A percentile compares a stretch with the other conserved stretches of the same genome.
Conservation (phyloP, 1,140 invertebrate species). For the Amyelois transitella region DNA sequence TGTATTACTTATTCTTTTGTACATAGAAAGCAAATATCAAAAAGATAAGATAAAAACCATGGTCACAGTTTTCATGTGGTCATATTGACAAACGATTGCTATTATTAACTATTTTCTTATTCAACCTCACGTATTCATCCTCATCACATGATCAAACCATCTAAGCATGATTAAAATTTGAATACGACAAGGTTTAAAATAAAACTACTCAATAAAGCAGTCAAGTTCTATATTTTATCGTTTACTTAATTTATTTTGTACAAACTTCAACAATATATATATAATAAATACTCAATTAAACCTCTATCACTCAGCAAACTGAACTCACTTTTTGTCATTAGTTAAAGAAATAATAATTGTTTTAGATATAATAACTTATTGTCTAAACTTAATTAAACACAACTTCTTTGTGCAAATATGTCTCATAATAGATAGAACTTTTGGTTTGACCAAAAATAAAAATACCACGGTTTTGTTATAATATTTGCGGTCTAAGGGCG, state of each 20-base stretch:
- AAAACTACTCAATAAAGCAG: conserved; percentile 67
- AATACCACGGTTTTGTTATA: conserved; percentile 3
- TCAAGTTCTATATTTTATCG: conserved; percentile 77
- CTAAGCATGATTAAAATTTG: no score
- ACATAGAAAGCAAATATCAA: no score
- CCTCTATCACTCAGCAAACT: conserved; percentile 75
- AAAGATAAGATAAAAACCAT: no score
- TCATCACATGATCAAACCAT: no score
- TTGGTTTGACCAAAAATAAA: conserved; percentile 64
- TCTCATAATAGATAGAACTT: conserved; percentile 67
- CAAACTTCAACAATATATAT: conserved; percentile 77
- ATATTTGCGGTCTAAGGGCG: not conserved
- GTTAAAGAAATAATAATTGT: conserved; percentile 68
- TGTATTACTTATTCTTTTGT: no score
- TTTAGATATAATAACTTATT: conserved; percentile 73
- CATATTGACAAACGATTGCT: no score
- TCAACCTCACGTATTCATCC: no score
- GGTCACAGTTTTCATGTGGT: no score
- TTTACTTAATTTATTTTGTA: conserved; percentile 77
- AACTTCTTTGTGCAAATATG: conserved; percentile 74
- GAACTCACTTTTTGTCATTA: conserved; percentile 74
- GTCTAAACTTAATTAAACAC: conserved; percentile 75
- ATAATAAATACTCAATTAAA: conserved; percentile 76
- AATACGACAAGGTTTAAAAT: conserved; percentile 19
- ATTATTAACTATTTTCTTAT: no score